Evolutionary conservation across 2,797 vertebrate species (phyloP), one percentile per base, ranked within the genome.

Genomic region (Megaceryle alcyon): DNA sequence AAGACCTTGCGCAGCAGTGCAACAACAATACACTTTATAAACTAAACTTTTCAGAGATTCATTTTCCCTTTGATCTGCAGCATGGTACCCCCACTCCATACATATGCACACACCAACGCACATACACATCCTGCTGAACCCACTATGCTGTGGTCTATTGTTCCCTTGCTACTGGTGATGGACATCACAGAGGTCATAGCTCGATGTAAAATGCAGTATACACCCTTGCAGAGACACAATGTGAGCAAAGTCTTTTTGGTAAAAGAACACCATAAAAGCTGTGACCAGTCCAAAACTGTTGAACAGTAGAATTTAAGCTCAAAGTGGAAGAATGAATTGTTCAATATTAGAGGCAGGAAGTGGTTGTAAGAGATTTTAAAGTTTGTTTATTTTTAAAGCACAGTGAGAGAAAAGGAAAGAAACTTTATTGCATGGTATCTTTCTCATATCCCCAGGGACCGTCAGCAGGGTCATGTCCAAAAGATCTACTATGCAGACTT

Each of bases 51-150:
- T 88, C 26, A 88, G 82, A 73, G 48, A 49, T 82, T 65, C 4
- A 3, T 78, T 92, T 92, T 90, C 79, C 85, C 82, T 97, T 97
- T 97, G 97, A 96, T 97, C 70, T 85, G 77, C 86, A 87, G 72
- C 70, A 46, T 21, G 82, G 80, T 44, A 91, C 56, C 54, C 75
- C 54, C 76, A 39, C 35, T 21, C 49, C 82, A 65, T 13, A 23
- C 0, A 0, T 43, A 63, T 7, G 66, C 33, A 19, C 43, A 37
- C 26, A 68, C 54, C 1, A 2, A 59, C 0, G 0, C 33, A 31
- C 18, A 37, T 2, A 53, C 28, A 25, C 9, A 2, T 60, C 79
- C 86, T 35, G 80, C 72, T 86, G 89, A 53, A 61, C 57, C 69
- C 86, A 46, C 61, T 65, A 2, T 5, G 59, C 64, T 65, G 28